Percentiles rank a stretch among this genome's conserved stretches.
Conservation (phyloP, 2,888 invertebrate species). For the Athetis lepigone region DNA sequence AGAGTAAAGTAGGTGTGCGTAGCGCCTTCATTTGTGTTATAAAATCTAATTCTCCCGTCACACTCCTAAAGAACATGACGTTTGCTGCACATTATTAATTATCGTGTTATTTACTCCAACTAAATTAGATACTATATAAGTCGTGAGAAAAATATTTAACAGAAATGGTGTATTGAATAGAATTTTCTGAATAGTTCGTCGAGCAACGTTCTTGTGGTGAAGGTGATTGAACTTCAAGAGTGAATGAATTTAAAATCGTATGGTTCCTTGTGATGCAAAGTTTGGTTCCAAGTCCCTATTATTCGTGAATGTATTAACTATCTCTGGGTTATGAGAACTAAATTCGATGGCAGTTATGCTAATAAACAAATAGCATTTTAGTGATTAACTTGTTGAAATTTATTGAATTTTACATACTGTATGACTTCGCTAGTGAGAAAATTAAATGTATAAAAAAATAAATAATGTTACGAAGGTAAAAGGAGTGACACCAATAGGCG, state of each 20-base stretch:
- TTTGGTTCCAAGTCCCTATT: not conserved
- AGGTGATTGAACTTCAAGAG: constrained; percentile 49
- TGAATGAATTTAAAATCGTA: constrained; percentile 16
- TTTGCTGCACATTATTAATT: constrained; percentile 17
- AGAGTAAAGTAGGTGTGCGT: too few relatives aligned
- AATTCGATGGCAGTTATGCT: not conserved
- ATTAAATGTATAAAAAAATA: too few relatives aligned
- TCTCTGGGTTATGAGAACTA: too few relatives aligned
- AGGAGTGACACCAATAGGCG: too few relatives aligned
- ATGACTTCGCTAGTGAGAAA: too few relatives aligned
- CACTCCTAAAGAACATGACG: not conserved
- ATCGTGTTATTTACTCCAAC: constrained; percentile 30
- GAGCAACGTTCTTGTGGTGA: constrained; percentile 6
- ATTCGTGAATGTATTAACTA: not conserved
- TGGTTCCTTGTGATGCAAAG: constrained; percentile 17
- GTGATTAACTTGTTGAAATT: too few relatives aligned
- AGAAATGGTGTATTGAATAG: constrained; percentile 37
- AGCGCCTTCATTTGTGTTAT: too few relatives aligned
- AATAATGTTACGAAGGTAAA: too few relatives aligned
- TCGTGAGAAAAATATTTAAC: constrained; percentile 42
- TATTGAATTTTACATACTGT: too few relatives aligned
- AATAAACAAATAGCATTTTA: too few relatives aligned
- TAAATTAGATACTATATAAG: constrained; percentile 20
- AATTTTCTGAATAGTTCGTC: constrained; percentile 42
- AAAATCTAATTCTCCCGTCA: not conserved